phyloP scores from a whole-genome alignment of 2,888 invertebrate genomes.

The Psococerastis gibbosa region DNA sequence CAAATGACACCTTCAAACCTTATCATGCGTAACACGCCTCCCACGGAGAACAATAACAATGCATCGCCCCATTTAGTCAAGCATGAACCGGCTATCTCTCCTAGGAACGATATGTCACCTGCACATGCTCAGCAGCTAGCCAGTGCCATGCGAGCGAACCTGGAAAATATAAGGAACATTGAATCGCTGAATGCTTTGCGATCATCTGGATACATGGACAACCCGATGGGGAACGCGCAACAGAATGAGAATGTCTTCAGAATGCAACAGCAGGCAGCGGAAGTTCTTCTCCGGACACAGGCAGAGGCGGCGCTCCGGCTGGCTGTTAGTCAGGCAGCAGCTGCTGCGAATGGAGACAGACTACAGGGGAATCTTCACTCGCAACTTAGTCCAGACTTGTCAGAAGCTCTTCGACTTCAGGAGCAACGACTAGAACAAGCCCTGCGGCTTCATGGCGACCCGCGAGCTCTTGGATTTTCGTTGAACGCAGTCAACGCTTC shows the following conservation, averaged over 20 bases:
- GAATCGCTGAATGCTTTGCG: slow-evolving; percentile 28
- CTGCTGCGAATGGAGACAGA: slow-evolving; percentile 27
- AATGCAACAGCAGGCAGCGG: slow-evolving; percentile 26
- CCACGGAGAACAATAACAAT: slow-evolving; percentile 2
- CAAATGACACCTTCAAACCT: slow-evolving; percentile 7
- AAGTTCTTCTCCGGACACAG: slow-evolving; percentile 58
- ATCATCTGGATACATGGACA: slow-evolving; percentile 24
- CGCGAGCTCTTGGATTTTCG: slow-evolving; percentile 59
- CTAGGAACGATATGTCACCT: not conserved
- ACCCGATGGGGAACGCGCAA: slow-evolving; percentile 1
- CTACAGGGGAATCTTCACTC: slow-evolving; percentile 16
- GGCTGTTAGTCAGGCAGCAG: slow-evolving; percentile 51
- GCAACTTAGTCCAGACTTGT: slow-evolving; percentile 47
- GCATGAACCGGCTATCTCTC: not conserved
- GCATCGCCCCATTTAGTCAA: not conserved
- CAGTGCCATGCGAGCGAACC: slow-evolving; percentile 5
- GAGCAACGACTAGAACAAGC: slow-evolving; percentile 71
- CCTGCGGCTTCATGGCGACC: slow-evolving; percentile 58
- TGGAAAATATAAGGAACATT: slow-evolving; percentile 9
- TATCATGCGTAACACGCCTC: slow-evolving; percentile 4
- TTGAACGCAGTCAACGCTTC: slow-evolving; percentile 21
- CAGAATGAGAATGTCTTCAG: slow-evolving; percentile 8
- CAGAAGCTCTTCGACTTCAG: slow-evolving; percentile 46
- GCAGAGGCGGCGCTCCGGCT: slow-evolving; percentile 67
- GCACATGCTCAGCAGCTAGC: slow-evolving; percentile 9